A percentile compares a stretch with the other conserved stretches of the same genome.
phyloP scores from a whole-genome alignment of 1,140 invertebrate genomes.

The Diploscapter pachys region DNA sequence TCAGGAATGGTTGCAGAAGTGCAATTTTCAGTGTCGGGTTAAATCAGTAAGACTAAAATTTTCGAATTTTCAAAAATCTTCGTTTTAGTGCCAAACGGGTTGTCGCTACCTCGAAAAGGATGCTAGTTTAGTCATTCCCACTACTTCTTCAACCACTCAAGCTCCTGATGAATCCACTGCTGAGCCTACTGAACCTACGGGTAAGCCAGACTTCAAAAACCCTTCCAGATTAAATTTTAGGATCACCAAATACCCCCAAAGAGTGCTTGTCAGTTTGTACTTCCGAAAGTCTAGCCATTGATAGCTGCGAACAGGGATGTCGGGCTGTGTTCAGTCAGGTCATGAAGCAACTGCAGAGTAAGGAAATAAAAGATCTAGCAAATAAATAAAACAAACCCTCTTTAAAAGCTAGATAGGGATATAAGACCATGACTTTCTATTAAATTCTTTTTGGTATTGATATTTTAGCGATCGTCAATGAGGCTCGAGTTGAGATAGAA shows the following conservation, averaged over 20 bases:
- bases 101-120: conserved; percentile 17
- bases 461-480: conserved; percentile 13
- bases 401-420: conserved; percentile 21
- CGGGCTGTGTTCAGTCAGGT: not conserved
- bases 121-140: too few species aligned
- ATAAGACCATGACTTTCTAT: conserved; percentile 7
- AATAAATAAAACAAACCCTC: conserved; percentile 6
- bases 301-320: conserved; percentile 27
- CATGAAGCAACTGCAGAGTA: too few species aligned
- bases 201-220: conserved; percentile 11
- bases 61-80: not conserved
- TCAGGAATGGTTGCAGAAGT: conserved; percentile 9
- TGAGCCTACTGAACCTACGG: conserved; percentile 14
- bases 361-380: too few species aligned
- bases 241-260: too few species aligned
- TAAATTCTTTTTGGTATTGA: not conserved
- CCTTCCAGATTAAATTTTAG: too few species aligned
- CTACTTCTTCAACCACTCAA: too few species aligned
- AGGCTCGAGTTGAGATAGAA: conserved; percentile 8
- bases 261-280: conserved; percentile 1
- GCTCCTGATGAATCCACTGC: conserved; percentile 10
- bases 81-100: conserved; percentile 23
- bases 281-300: conserved; percentile 15
- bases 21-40: conserved; percentile 8
- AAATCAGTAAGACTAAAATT: not conserved